Conservation (phyloP, 2,113 vertebrate species). For the Prinia subflava region DNA sequence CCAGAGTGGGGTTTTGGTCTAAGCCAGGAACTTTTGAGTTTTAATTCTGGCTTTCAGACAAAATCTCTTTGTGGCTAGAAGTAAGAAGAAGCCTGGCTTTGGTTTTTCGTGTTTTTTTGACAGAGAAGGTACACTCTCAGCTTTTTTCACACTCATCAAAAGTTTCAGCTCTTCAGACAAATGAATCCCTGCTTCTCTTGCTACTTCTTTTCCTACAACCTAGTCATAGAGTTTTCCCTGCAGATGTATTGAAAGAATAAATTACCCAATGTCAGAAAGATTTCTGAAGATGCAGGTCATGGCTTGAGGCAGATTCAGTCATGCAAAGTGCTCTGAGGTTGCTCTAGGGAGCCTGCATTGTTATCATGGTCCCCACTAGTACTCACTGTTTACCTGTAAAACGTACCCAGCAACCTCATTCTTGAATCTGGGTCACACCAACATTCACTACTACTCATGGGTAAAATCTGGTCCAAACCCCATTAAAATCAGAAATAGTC, state of each 20-base stretch:
- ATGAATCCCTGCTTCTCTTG: background rate
- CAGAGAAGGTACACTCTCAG: background rate
- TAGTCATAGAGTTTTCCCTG: background rate
- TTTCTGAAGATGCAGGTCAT: background rate
- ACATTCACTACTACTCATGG: background rate
- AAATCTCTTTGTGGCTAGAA: background rate
- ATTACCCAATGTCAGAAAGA: background rate
- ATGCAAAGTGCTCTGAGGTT: background rate
- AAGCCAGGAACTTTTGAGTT: slow-evolving; percentile 16
- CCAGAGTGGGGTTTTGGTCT: slow-evolving; percentile 2
- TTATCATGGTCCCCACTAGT: background rate
- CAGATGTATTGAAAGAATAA: background rate
- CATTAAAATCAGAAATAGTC: background rate
- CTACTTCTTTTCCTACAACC: background rate
- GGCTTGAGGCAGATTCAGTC: background rate
- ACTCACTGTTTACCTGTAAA: background rate
- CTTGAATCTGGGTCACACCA: background rate
- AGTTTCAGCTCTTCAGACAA: background rate
- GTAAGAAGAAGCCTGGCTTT: background rate
- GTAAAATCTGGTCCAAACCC: background rate
- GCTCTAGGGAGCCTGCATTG: background rate
- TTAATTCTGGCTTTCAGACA: slow-evolving; percentile 28
- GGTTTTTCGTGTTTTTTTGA: background rate
- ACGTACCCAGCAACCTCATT: background rate
- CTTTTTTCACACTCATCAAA: background rate